Evolutionary conservation across 2,888 invertebrate genomes (phyloP), one percentile per base, ranked within the genome.

Genomic region (Calliphora vomitoria): DNA sequence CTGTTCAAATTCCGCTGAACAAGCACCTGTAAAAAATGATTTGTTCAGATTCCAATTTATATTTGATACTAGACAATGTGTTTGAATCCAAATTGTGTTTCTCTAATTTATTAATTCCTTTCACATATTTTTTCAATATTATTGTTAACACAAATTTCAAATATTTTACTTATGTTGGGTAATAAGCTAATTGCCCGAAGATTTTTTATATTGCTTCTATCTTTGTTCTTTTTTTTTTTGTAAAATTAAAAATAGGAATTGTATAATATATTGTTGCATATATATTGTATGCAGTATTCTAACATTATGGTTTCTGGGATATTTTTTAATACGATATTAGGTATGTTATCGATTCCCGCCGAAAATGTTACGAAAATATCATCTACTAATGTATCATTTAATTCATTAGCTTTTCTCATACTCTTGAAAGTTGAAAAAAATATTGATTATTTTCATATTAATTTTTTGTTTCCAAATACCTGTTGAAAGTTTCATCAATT

Each of bases 161-260:
- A 38, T 38, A 38, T 8, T 8, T 38, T 38, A 38, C 38, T 38
- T 38, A 38, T 38, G 38, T 38, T 38, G 6, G 38, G 38, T 6
- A 38, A 8, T 8, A 38, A 38, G 38, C 38, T 38, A 38, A 62
- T 62, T 62, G 60, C 15, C 31, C 74, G 50, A 25, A 64, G 64
- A 47, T 53, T 66, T 35, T 58, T 66, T 31, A 18, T 41, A 15
- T 38, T 50, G 38, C n/a, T 78, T 15, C 41, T 41, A 20, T 31
- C 11, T 38, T 55, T 41, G 38, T 55, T 35, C 11, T 31, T 55
- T 47, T 76, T 83, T 3, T n/a, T 76, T 83, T 3, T n/a, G 35
- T 69, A 76, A 25, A 44, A 76, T 25, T 10, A 69, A 53, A 83
- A 79, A 11, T 84, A 78, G 3, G 76, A 10, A 25, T 62, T 62